Evolutionary conservation across 2,797 vertebrate genomes (phyloP).

Genomic region (Tadarida brasiliensis): DNA sequence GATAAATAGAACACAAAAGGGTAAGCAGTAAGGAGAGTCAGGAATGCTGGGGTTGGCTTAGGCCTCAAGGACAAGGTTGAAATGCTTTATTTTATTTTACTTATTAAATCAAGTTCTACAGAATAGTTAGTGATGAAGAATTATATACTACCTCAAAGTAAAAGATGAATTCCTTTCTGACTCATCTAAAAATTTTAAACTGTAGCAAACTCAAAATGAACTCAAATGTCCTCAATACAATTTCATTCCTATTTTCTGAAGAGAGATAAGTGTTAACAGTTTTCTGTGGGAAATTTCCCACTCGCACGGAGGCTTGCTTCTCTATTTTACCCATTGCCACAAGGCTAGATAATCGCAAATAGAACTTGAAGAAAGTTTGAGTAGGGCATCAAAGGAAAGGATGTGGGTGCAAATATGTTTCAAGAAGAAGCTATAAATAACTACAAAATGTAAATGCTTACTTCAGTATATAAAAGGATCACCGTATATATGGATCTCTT

Average conservation of each 20-base stretch:
- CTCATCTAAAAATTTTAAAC: not conserved
- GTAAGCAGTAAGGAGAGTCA: not conserved
- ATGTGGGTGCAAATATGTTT: slow-evolving; percentile 29
- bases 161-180: slow-evolving; percentile 19
- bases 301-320: not conserved
- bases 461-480: slow-evolving; percentile 9
- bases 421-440: slow-evolving; percentile 59
- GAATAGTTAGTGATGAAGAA: not conserved
- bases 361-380: slow-evolving; percentile 50
- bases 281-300: slow-evolving; percentile 56
- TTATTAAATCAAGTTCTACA: not conserved
- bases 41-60: not conserved
- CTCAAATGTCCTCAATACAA: not conserved
- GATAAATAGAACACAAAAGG: not conserved
- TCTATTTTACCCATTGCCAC: slow-evolving; percentile 4
- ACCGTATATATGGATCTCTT: not conserved
- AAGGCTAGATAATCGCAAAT: slow-evolving; percentile 55
- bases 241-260: slow-evolving; percentile 37
- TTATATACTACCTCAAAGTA: not conserved
- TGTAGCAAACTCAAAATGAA: slow-evolving; percentile 32
- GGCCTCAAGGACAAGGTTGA: not conserved
- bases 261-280: not conserved
- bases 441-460: slow-evolving; percentile 31
- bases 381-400: slow-evolving; percentile 37
- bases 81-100: slow-evolving; percentile 37